Evolutionary conservation across 35 echinoderm and acorn worm genomes (phyloP).

Genomic region (Chiridota heheva): DNA sequence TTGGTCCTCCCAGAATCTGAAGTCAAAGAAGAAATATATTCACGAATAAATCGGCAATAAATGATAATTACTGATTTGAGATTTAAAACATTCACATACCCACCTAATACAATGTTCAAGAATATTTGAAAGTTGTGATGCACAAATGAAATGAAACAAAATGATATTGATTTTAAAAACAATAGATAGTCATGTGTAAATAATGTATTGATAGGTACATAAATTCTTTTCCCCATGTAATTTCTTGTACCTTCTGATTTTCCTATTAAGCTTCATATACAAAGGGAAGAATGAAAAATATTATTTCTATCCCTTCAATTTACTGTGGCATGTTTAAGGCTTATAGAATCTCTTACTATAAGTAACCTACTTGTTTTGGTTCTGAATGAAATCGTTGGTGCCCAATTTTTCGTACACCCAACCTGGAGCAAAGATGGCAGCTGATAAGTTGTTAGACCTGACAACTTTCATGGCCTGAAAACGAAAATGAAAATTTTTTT

Average conservation of each 20-base stretch:
- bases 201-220: background rate
- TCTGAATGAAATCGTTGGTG: constrained; percentile 56
- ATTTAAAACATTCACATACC: background rate
- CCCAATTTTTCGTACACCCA: constrained; percentile 83
- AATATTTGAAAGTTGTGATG: background rate
- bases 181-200: too few species aligned
- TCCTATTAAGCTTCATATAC: background rate
- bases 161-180: background rate
- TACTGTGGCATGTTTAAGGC: background rate
- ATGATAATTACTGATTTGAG: background rate
- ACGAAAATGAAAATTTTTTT: background rate
- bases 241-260: background rate
- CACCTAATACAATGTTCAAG: background rate
- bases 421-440: constrained; percentile 96
- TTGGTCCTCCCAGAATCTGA: constrained; percentile 81
- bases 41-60: background rate
- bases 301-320: background rate
- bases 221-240: background rate
- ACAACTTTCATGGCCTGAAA: constrained; percentile 85
- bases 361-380: constrained; percentile 78
- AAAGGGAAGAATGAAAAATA: too few species aligned
- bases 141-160: background rate
- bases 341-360: background rate
- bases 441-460: constrained; percentile 52
- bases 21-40: background rate